Percentiles rank a stretch among this genome's conserved stretches.
These are phyloP conservation scores for Numenius arquata DNA, from an alignment of 2,113 vertebrate species.

Conservation along the genomic window DNA sequence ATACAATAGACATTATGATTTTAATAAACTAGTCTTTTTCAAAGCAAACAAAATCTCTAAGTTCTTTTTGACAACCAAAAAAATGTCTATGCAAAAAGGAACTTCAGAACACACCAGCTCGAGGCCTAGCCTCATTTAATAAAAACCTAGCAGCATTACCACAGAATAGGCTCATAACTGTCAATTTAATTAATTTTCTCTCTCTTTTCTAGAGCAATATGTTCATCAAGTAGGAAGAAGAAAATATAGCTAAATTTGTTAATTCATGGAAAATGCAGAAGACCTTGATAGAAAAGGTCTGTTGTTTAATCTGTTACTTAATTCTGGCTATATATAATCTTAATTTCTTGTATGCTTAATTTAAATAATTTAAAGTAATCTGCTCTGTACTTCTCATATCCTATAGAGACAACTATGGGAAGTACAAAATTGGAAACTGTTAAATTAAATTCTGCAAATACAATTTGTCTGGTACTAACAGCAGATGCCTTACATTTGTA, in stretches of 20 bases:
- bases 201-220: neutral
- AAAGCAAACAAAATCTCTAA: neutral
- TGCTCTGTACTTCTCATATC: neutral
- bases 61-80: neutral
- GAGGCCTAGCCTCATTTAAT: neutral
- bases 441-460: neutral
- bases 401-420: neutral
- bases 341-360: neutral
- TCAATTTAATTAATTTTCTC: neutral
- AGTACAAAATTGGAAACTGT: neutral
- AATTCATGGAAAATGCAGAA: neutral
- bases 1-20: neutral
- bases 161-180: neutral
- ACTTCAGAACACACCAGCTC: neutral
- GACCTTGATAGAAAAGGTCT: neutral
- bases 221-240: neutral
- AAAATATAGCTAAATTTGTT: neutral
- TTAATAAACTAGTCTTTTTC: neutral
- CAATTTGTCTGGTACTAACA: neutral
- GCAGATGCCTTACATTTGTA: neutral
- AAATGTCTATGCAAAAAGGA: neutral
- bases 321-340: neutral
- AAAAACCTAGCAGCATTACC: neutral
- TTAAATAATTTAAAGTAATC: neutral
- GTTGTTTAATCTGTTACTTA: neutral